Percentiles rank a stretch among this genome's conserved stretches.
These are phyloP conservation scores for Toxonevra muliebris DNA, from an alignment of 2,888 invertebrate species.

Conservation along the genomic window DNA sequence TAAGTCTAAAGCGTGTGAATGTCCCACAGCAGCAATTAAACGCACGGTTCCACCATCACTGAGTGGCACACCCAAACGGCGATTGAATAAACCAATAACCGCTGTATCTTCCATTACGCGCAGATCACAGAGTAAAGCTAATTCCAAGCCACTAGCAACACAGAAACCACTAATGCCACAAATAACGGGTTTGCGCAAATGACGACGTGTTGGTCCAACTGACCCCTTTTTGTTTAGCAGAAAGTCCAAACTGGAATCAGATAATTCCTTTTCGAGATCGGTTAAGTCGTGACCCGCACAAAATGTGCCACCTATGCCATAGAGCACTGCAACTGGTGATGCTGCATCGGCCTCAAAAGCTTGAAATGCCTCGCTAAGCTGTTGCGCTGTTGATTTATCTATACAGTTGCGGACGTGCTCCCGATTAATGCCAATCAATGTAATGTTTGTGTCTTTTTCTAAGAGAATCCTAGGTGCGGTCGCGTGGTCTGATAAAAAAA, in stretches of 20 bases:
- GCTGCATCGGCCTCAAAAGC: conserved; percentile 80
- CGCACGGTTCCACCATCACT: conserved; percentile 85
- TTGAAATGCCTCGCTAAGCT: conserved; percentile 76
- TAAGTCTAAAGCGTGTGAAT: conserved; percentile 86
- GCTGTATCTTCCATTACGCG: conserved; percentile 88
- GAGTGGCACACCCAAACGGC: conserved; percentile 87
- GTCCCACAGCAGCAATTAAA: conserved; percentile 83
- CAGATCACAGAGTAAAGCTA: conserved; percentile 91
- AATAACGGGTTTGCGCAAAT: conserved; percentile 84
- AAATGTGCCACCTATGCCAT: conserved; percentile 92
- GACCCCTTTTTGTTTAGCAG: conserved; percentile 65
- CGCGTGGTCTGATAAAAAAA: too few relatives aligned
- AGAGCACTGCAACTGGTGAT: conserved; percentile 78
- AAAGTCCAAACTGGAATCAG: conserved; percentile 47
- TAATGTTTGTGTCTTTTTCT: conserved; percentile 74
- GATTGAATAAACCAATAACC: conserved; percentile 79
- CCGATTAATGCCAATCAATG: conserved; percentile 85
- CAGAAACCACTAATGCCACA: conserved; percentile 90
- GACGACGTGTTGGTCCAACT: conserved; percentile 73
- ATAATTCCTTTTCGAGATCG: conserved; percentile 68
- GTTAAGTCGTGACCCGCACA: conserved; percentile 90
- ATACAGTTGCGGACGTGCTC: conserved; percentile 85
- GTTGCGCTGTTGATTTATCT: conserved; percentile 73
- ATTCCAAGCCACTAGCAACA: conserved; percentile 89
- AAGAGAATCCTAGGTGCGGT: conserved; percentile 58